Evolutionary conservation across 2,888 invertebrate genomes (phyloP).

Genomic region (Capitulum mitella): DNA sequence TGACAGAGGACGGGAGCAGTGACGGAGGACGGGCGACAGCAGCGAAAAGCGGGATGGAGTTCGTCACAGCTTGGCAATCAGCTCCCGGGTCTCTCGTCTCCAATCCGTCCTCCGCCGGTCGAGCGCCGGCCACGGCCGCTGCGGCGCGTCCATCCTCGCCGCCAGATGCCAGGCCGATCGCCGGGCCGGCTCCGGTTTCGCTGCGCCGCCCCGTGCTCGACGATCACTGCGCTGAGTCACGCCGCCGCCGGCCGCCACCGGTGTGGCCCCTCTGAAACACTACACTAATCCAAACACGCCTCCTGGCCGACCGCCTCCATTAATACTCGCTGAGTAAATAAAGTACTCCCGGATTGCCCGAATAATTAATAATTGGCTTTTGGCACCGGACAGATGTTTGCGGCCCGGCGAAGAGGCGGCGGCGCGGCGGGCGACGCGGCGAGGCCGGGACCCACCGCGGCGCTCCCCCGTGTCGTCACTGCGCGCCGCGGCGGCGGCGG

Average conservation of each 20-base stretch:
- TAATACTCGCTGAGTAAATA: constrained; percentile 22
- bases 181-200: not conserved
- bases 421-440: not conserved
- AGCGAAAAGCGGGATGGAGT: too few relatives aligned
- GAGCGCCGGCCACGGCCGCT: not conserved
- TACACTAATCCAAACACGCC: constrained; percentile 18
- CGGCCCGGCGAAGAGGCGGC: constrained; percentile 4
- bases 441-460: not conserved
- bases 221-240: too few relatives aligned
- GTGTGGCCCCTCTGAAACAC: constrained; percentile 21
- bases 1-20: too few relatives aligned
- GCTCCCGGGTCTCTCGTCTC: too few relatives aligned
- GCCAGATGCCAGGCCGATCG: not conserved
- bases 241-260: not conserved
- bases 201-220: not conserved
- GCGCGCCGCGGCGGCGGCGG: not conserved
- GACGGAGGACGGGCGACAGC: too few relatives aligned
- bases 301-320: not conserved
- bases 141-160: not conserved
- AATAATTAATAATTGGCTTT: constrained; percentile 21
- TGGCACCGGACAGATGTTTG: constrained; percentile 19
- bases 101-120: not conserved
- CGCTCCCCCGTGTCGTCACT: not conserved
- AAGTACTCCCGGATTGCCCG: constrained; percentile 6
- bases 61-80: too few relatives aligned